Base-by-base conservation (phyloP, 2,888 invertebrate species). In the Phaonia tiefii region DNA sequence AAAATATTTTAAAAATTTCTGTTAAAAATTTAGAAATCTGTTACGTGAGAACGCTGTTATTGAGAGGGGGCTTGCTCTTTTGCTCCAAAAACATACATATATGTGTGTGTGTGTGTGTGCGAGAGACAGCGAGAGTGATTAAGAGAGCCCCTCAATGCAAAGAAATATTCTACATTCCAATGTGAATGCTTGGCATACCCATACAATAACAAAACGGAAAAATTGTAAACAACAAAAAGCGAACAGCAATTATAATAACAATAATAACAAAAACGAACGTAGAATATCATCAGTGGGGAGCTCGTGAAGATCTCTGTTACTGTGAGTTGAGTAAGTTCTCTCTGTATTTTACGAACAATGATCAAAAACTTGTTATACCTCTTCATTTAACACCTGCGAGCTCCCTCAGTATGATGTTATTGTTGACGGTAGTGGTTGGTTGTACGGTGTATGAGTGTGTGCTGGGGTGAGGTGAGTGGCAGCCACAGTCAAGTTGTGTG, bases 1-100 rank as follows among this genome's bases (percentile, higher is more conserved):
- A 83, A 84, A 84, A 83, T 83, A 84, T 84, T 84, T 77, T 77
- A 84, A 82, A 75, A 80, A 84, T 84, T 83, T 83, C 82, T 82
- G 77, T 77, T 76, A 76, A 58, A 31, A 2, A 11, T 5, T 22
- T 25, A 13, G 11, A 25, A 22, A 54, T n/a, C 54, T 54, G 54
- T 54, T 54, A 54, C 4, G 54, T 54, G 22, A 1, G 54, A 54
- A 31, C 31, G 31, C 31, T 66, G 71, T 70, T 67, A 72, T 67
- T 70, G 3, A n/a, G n/a, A n/a, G n/a, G n/a, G n/a, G n/a, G 15
- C 56, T 20, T 4, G 13, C 69, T 42, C 75, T 39, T 70, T 25
- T 46, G n/a, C 60, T 56, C 69, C 1, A 20, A 66, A 17, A 13
- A n/a, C n/a, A n/a, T n/a, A n/a, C n/a, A n/a, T n/a, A n/a, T n/a